Conservation (phyloP, 2,888 invertebrate species). For the Apamea epomidion region DNA sequence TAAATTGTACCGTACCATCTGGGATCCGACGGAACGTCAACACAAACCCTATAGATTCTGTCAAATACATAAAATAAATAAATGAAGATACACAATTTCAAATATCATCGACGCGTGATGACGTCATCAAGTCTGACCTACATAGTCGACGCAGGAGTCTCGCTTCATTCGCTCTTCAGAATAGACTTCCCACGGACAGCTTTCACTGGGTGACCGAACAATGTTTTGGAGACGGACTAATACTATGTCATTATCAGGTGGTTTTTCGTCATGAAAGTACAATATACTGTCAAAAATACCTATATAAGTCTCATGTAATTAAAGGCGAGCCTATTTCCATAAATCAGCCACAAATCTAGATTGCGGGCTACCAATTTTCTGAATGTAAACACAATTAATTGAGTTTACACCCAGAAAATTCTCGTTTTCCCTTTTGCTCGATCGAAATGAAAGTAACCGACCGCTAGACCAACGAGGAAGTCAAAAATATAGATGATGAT, state of each 20-base stretch:
- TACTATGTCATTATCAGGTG: not conserved
- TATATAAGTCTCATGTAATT: not conserved
- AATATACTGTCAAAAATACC: not conserved
- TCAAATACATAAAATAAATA: not conserved
- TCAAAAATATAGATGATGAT: too few species aligned
- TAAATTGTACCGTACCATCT: not conserved
- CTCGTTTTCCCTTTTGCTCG: not conserved
- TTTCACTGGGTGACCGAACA: slow-evolving; percentile 49
- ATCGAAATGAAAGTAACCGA: not conserved
- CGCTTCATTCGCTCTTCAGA: slow-evolving; percentile 52
- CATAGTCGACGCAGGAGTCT: slow-evolving; percentile 49
- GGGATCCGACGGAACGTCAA: too few species aligned
- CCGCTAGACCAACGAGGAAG: too few species aligned
- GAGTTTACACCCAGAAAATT: too few species aligned
- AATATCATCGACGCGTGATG: slow-evolving; percentile 1
- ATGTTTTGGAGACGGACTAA: slow-evolving; percentile 17
- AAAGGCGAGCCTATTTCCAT: not conserved
- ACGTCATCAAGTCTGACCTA: slow-evolving; percentile 48
- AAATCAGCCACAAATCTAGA: not conserved
- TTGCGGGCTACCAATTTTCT: not conserved
- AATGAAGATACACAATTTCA: not conserved
- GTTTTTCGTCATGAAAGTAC: not conserved
- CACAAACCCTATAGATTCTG: not conserved
- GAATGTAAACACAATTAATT: not conserved
- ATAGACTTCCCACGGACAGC: slow-evolving; percentile 50